phyloP scores from a whole-genome alignment of 1,140 invertebrate species.

The Vollenhovia emeryi region DNA sequence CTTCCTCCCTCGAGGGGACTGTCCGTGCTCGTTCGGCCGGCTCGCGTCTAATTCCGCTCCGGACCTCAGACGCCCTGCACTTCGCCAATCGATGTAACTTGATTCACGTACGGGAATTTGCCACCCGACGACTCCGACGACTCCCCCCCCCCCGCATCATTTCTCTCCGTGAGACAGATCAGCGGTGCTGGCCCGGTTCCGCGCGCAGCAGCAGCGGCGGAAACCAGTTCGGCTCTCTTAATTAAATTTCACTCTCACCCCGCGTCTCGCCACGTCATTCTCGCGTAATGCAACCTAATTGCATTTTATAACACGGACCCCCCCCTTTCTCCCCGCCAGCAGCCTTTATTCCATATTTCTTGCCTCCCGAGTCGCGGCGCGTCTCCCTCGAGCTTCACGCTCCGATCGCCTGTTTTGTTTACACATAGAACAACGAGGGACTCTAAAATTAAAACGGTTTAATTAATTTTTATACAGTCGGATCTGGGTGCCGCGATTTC shows the following conservation, averaged over 20 bases:
- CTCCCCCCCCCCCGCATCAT: background rate
- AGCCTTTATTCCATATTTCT: constrained; percentile 14
- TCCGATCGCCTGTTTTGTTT: background rate
- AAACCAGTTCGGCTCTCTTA: constrained; percentile 63
- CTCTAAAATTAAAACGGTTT: background rate
- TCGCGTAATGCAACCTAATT: constrained; percentile 69
- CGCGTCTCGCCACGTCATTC: constrained; percentile 39
- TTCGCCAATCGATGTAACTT: constrained; percentile 61
- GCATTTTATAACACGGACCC: constrained; percentile 54
- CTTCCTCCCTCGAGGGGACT: background rate
- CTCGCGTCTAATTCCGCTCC: constrained; percentile 46
- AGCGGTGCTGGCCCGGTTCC: background rate
- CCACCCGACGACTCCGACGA: background rate
- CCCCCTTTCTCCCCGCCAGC: background rate
- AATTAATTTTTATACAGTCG: background rate
- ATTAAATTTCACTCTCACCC: constrained; percentile 65
- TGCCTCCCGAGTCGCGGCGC: background rate
- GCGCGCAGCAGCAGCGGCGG: background rate
- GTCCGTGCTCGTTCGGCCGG: background rate
- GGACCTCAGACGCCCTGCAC: constrained; percentile 12
- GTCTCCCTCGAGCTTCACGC: background rate
- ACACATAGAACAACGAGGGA: background rate
- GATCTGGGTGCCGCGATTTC: background rate
- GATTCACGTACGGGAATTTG: constrained; percentile 13
- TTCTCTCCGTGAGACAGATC: constrained; percentile 10